Conservation (phyloP, 2,888 invertebrate species). For the Dryomyza anilis region DNA sequence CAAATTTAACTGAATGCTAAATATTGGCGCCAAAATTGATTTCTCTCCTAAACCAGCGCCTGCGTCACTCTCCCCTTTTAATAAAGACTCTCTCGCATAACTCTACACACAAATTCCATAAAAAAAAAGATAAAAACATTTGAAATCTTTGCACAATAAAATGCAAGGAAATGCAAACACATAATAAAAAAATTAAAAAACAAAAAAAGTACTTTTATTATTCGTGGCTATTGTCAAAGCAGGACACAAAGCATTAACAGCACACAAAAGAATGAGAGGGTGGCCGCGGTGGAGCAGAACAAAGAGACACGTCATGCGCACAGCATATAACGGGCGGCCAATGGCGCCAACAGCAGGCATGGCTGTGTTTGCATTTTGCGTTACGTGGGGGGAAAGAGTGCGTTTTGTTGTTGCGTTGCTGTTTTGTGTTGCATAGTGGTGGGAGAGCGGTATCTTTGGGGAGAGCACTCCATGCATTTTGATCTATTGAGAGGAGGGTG, state of each 20-base stretch:
- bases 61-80: slow-evolving; percentile 42
- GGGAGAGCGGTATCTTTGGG: neutral
- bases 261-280: neutral
- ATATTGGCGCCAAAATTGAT: no score
- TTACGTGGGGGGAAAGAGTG: slow-evolving; percentile 27
- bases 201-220: slow-evolving; percentile 33
- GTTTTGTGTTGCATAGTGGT: neutral
- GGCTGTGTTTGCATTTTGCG: slow-evolving; percentile 16
- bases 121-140: neutral
- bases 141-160: slow-evolving; percentile 10
- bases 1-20: no score
- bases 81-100: slow-evolving; percentile 35
- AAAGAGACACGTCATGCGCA: slow-evolving; percentile 15
- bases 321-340: slow-evolving; percentile 42
- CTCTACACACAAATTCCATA: neutral
- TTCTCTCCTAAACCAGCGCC: slow-evolving; percentile 36
- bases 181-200: slow-evolving; percentile 3
- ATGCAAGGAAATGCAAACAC: slow-evolving; percentile 20
- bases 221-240: slow-evolving; percentile 29
- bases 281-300: neutral
- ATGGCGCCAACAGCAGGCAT: slow-evolving; percentile 46
- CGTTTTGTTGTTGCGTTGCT: slow-evolving; percentile 28
- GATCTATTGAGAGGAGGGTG: neutral
- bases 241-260: neutral
- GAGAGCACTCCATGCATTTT: no score